Evolutionary conservation across 2,888 invertebrate species (phyloP).

Genomic region (Thera britannica): DNA sequence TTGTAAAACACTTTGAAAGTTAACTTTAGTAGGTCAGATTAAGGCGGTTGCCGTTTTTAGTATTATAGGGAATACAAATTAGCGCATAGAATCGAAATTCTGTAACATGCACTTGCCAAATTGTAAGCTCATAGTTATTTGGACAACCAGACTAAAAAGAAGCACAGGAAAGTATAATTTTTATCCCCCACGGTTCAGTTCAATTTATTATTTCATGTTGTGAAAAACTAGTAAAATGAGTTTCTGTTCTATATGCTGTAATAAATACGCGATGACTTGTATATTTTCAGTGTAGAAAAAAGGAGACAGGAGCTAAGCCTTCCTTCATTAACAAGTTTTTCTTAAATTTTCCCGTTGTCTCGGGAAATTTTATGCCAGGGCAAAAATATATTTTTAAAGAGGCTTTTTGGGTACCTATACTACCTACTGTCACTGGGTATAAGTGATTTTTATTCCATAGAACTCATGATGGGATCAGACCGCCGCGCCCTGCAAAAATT

Average conservation of each 20-base stretch:
- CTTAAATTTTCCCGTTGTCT: slow-evolving; percentile 5
- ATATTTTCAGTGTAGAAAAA: slow-evolving; percentile 20
- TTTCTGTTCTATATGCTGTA: slow-evolving; percentile 6
- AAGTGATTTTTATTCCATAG: no score
- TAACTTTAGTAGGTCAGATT: slow-evolving; percentile 28
- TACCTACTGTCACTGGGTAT: no score
- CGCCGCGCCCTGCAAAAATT: no score
- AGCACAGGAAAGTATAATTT: no score
- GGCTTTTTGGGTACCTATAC: background rate
- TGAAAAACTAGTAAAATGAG: no score
- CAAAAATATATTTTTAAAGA: background rate
- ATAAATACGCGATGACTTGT: slow-evolving; percentile 1
- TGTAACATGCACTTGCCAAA: no score
- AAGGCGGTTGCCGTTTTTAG: slow-evolving; percentile 15
- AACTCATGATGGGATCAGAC: no score
- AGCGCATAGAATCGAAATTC: slow-evolving; percentile 10
- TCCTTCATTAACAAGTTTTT: slow-evolving; percentile 25
- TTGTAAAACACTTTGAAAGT: slow-evolving; percentile 39
- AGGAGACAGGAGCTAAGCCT: slow-evolving; percentile 8
- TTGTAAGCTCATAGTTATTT: no score
- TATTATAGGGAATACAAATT: background rate
- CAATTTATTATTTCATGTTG: no score
- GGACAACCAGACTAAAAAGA: no score
- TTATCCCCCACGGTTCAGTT: no score
- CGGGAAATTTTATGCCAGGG: background rate